Percentiles rank a stretch among this genome's conserved stretches.
Conservation (phyloP, 2,797 vertebrate genomes). For the Neoniphon sammara region DNA sequence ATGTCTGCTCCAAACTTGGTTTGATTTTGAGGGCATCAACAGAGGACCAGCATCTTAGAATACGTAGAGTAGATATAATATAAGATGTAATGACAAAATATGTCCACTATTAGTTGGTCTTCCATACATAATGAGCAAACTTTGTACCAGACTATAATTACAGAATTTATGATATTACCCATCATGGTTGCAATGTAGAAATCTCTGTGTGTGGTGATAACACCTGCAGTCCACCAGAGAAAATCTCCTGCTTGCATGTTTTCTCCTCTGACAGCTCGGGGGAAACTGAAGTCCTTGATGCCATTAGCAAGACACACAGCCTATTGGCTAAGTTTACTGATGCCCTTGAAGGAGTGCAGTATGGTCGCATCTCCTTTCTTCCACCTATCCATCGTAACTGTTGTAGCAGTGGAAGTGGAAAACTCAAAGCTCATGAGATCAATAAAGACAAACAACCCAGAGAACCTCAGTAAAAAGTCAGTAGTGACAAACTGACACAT, state of each 20-base stretch:
- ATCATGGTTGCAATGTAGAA: no score
- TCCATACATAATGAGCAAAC: no score
- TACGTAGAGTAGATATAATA: no score
- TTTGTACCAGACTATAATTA: no score
- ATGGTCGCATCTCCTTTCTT: constrained; percentile 4
- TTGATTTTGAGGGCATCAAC: no score
- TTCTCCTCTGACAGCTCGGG: background rate
- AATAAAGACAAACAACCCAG: constrained; percentile 1
- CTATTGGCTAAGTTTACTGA: background rate
- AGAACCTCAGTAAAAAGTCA: background rate
- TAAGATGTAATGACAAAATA: no score
- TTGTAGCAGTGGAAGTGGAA: constrained; percentile 3
- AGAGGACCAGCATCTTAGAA: no score
- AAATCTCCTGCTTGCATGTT: background rate
- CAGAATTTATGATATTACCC: no score
- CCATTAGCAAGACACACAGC: background rate
- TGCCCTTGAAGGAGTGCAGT: constrained; percentile 11
- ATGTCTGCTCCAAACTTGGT: no score
- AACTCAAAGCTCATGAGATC: background rate
- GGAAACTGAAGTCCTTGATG: background rate
- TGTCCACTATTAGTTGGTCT: no score
- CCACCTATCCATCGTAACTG: constrained; percentile 1
- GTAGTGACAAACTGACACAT: constrained; percentile 8
- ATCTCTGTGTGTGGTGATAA: no score
- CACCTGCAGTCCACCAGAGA: no score